Evolutionary conservation across 2,888 invertebrate species (phyloP).

Genomic region (Argyresthia goedartella): DNA sequence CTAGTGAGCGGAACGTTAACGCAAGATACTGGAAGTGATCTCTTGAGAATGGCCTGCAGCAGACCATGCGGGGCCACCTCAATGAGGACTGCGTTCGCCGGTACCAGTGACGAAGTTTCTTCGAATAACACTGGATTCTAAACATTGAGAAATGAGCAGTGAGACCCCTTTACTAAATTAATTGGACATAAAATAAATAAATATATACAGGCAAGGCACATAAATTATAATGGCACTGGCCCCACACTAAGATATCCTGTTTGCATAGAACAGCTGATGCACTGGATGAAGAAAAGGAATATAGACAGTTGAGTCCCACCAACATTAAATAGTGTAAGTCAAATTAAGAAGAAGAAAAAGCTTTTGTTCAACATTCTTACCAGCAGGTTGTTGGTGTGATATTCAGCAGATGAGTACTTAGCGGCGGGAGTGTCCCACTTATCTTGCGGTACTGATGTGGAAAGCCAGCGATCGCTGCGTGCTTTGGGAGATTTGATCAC

Average conservation of each 20-base stretch:
- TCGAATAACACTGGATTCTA: constrained; percentile 80
- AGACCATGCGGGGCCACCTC: constrained; percentile 94
- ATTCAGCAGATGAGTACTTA: constrained; percentile 80
- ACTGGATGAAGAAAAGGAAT: no score
- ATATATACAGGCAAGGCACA: no score
- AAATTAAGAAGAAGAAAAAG: no score
- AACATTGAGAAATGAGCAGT: not conserved
- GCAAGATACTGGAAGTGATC: constrained; percentile 75
- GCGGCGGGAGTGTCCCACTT: constrained; percentile 64
- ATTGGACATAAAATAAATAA: no score
- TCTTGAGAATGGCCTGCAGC: constrained; percentile 86
- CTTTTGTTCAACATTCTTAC: no score
- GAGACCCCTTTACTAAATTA: no score
- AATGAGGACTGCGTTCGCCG: constrained; percentile 82
- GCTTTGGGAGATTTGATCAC: constrained; percentile 72
- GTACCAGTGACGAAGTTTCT: constrained; percentile 82
- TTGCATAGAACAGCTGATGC: no score
- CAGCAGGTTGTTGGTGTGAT: constrained; percentile 84
- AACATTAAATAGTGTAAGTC: no score
- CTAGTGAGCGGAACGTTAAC: constrained; percentile 81
- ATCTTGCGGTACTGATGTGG: constrained; percentile 78
- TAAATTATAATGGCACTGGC: no score
- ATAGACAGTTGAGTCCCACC: no score
- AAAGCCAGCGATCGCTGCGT: constrained; percentile 81
- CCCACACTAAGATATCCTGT: no score